Percentiles rank a stretch among this genome's conserved stretches.
phyloP scores from a whole-genome alignment of 2,888 invertebrate species.

The Noctua fimbriata region DNA sequence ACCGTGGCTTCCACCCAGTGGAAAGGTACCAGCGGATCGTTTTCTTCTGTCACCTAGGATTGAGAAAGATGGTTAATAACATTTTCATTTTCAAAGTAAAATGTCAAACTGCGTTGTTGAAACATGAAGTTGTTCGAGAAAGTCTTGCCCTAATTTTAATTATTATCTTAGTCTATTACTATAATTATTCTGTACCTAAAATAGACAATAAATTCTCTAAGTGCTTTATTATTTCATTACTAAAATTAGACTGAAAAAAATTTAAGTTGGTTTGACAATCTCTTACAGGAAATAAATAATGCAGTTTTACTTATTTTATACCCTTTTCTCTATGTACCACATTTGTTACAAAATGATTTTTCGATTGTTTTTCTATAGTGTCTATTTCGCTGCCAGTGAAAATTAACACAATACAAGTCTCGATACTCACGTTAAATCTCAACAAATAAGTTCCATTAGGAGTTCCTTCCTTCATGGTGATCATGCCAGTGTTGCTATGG shows the following conservation, averaged over 20 bases:
- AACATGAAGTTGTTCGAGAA: not conserved
- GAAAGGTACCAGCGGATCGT: constrained; percentile 88
- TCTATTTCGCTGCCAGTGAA: not conserved
- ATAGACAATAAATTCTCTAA: not conserved
- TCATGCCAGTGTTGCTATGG: constrained; percentile 95
- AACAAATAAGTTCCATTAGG: constrained; percentile 94
- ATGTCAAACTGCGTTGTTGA: not conserved
- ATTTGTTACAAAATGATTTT: not conserved
- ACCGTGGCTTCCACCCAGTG: constrained; percentile 96
- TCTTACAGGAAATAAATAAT: not conserved
- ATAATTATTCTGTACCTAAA: not conserved
- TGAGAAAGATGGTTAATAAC: not conserved
- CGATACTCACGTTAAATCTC: constrained; percentile 91
- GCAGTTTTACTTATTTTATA: no score
- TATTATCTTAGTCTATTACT: not conserved
- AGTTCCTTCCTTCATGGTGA: constrained; percentile 95
- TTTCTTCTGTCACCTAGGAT: constrained; percentile 92
- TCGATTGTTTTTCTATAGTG: not conserved
- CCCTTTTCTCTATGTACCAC: no score
- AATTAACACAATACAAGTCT: not conserved
- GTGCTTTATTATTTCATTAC: not conserved
- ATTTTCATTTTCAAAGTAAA: not conserved
- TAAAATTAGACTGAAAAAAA: not conserved
- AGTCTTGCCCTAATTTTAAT: not conserved
- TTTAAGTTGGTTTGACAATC: not conserved